These are phyloP conservation scores for Nothocercus nigrocapillus DNA, from an alignment of 2,113 vertebrate species.

Conservation along the genomic window DNA sequence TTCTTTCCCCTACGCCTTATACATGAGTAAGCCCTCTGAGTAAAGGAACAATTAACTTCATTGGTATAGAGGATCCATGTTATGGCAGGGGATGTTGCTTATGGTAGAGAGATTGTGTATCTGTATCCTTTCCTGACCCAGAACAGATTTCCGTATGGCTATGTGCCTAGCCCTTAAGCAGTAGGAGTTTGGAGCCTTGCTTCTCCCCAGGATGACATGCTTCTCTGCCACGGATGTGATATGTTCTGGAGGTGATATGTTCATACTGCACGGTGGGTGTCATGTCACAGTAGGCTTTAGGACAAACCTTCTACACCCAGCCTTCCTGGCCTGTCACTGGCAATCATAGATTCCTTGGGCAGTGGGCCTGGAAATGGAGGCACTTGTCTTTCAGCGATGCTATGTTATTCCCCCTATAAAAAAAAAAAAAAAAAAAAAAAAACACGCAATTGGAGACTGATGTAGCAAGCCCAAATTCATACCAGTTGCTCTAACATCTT, in stretches of 20 bases:
- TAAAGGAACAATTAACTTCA: neutral
- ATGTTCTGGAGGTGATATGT: neutral
- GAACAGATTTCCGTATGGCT: neutral
- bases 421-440: neutral
- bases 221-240: neutral
- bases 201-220: neutral
- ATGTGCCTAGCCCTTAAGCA: neutral
- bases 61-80: neutral
- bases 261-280: neutral
- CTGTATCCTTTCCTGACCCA: neutral
- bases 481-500: neutral
- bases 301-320: neutral
- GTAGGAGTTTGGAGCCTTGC: neutral
- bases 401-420: neutral
- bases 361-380: neutral
- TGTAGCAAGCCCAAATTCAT: neutral
- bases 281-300: neutral
- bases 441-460: neutral
- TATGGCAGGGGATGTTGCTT: neutral
- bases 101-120: neutral
- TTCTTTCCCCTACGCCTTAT: neutral
- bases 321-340: neutral
- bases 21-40: neutral
- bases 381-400: neutral
- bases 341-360: neutral